Evolutionary conservation across 2,888 invertebrate genomes (phyloP).

Genomic region (Kuschelorhynchus macadamiae): DNA sequence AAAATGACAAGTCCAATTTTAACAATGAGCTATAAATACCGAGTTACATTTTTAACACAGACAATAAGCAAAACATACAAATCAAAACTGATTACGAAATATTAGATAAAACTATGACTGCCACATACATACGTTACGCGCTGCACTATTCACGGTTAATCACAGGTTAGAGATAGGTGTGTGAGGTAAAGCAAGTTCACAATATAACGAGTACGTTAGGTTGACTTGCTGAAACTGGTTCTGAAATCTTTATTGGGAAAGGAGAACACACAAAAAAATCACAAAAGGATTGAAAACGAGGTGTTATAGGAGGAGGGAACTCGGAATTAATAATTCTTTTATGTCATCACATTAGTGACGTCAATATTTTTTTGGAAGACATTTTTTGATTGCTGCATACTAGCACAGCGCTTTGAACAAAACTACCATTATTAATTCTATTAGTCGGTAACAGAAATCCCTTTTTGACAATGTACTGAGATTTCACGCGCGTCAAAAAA

Average conservation of each 20-base stretch:
- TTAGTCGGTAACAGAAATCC: too few species aligned
- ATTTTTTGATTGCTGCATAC: too few species aligned
- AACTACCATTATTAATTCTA: too few species aligned
- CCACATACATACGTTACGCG: constrained; percentile 18
- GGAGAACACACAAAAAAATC: constrained; percentile 38
- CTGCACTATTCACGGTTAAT: constrained; percentile 28
- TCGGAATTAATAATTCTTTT: neutral
- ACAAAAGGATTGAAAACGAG: constrained; percentile 37
- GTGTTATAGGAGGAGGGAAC: constrained; percentile 9
- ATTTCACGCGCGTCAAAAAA: too few species aligned
- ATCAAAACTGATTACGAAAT: constrained; percentile 1
- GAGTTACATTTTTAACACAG: too few species aligned
- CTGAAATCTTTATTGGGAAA: constrained; percentile 49
- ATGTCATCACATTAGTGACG: neutral
- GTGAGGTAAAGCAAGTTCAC: constrained; percentile 44
- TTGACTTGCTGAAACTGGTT: constrained; percentile 49
- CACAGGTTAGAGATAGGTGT: constrained; percentile 38
- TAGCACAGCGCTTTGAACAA: too few species aligned
- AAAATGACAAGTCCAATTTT: too few species aligned
- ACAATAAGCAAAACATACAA: neutral
- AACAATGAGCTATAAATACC: too few species aligned
- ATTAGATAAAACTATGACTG: constrained; percentile 16
- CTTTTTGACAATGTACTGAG: too few species aligned
- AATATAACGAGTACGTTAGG: constrained; percentile 44
- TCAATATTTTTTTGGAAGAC: too few species aligned